Percentiles rank a stretch among this genome's conserved stretches.
These are phyloP conservation scores for Protonibea diacanthus DNA, from an alignment of 2,797 vertebrate species.

Conservation along the genomic window DNA sequence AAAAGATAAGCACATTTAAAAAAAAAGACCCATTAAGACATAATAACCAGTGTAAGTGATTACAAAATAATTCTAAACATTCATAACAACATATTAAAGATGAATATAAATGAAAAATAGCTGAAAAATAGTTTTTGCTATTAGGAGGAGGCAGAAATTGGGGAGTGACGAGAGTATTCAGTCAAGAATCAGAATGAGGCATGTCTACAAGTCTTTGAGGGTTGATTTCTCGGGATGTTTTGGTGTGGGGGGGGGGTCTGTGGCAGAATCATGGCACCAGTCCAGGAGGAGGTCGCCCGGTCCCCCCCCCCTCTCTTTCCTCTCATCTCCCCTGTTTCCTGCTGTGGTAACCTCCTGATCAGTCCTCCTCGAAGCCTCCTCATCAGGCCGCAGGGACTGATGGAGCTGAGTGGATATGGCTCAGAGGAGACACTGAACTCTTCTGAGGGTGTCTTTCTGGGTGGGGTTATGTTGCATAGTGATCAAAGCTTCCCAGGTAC, in stretches of 20 bases:
- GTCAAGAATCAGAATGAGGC: conserved; percentile 63
- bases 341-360: conserved; percentile 59
- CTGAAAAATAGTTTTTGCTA: conserved; percentile 60
- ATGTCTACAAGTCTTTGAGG: conserved; percentile 42
- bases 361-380: conserved; percentile 73
- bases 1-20: conserved; percentile 62
- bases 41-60: conserved; percentile 73
- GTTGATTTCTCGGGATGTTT: conserved; percentile 40
- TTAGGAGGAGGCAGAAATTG: conserved; percentile 57
- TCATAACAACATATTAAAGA: conserved; percentile 63
- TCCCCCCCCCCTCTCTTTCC: conserved; percentile 10
- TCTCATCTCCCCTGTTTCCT: conserved; percentile 59
- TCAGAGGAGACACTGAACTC: conserved; percentile 85
- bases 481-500: conserved; percentile 98
- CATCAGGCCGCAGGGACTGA: conserved; percentile 79
- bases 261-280: conserved; percentile 63
- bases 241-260: conserved; percentile 41
- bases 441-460: conserved; percentile 65
- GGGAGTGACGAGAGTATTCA: conserved; percentile 47
- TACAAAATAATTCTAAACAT: conserved; percentile 74
- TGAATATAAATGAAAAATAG: conserved; percentile 66
- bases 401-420: conserved; percentile 86
- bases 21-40: conserved; percentile 73
- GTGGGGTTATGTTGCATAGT: conserved; percentile 98
- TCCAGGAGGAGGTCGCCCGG: conserved; percentile 35